Percentiles rank a stretch among this genome's conserved stretches.
Evolutionary conservation across 1,140 invertebrate species (phyloP).

Genomic region (Amyelois transitella): DNA sequence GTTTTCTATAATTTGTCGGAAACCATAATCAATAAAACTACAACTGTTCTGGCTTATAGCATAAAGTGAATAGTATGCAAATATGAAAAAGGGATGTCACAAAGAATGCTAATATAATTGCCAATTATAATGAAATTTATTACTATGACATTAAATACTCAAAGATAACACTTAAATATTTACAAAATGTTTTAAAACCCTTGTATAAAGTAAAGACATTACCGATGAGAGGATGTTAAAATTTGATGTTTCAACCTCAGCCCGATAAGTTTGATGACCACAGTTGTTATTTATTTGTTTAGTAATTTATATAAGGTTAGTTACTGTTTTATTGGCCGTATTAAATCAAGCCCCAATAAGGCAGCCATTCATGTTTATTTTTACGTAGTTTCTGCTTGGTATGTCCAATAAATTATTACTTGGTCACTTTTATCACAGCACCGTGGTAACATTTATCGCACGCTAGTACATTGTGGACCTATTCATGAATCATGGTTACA

Average conservation of each 20-base stretch:
- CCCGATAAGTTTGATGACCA: constrained; percentile 64
- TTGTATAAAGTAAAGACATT: too few species aligned
- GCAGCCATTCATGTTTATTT: constrained; percentile 74
- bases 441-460: constrained; percentile 58
- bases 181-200: too few species aligned
- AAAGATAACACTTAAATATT: too few species aligned
- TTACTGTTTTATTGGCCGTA: constrained; percentile 72
- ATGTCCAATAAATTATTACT: constrained; percentile 70
- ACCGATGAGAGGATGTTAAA: constrained; percentile 21
- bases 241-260: constrained; percentile 37
- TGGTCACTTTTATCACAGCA: constrained; percentile 70
- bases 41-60: too few species aligned
- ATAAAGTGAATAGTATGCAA: too few species aligned
- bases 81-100: too few species aligned
- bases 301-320: constrained; percentile 74
- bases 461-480: constrained; percentile 53
- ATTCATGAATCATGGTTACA: too few species aligned
- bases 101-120: too few species aligned
- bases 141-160: too few species aligned
- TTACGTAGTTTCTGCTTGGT: constrained; percentile 70
- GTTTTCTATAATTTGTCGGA: too few species aligned
- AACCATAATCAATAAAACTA: too few species aligned
- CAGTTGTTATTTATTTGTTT: constrained; percentile 71
- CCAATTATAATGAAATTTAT: too few species aligned
- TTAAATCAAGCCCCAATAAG: constrained; percentile 74